Percentiles rank a stretch among this genome's conserved stretches.
Conservation (phyloP, 2,888 invertebrate genomes). For the Ephialtes manifestator region DNA sequence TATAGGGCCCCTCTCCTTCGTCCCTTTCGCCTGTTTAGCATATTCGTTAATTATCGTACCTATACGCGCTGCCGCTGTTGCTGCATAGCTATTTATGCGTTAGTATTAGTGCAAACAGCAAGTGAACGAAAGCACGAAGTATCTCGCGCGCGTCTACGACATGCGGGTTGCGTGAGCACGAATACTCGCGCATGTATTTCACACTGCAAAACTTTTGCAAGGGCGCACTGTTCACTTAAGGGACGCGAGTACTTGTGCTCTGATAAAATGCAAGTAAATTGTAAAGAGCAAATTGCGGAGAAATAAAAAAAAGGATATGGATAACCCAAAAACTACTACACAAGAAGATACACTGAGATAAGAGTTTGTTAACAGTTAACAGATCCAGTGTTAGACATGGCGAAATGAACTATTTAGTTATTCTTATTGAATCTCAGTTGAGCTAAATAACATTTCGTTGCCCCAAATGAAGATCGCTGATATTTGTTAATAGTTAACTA, state of each 20-base stretch:
- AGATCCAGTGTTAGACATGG: too few species aligned
- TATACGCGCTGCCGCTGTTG: conserved; percentile 46
- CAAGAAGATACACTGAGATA: too few species aligned
- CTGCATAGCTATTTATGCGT: conserved; percentile 55
- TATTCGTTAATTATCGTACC: conserved; percentile 83
- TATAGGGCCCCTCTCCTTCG: conserved; percentile 79
- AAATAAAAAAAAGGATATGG: neutral
- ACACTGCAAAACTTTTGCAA: conserved; percentile 53
- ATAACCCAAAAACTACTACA: neutral
- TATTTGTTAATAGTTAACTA: too few species aligned
- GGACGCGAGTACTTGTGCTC: neutral
- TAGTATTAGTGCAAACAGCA: conserved; percentile 45
- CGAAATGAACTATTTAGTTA: too few species aligned
- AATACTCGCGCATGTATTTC: conserved; percentile 68
- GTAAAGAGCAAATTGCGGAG: neutral
- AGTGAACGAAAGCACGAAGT: conserved; percentile 33
- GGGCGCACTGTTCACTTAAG: neutral
- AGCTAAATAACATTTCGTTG: too few species aligned
- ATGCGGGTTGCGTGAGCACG: conserved; percentile 68
- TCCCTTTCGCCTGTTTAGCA: conserved; percentile 81
- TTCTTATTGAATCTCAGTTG: too few species aligned
- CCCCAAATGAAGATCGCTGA: too few species aligned
- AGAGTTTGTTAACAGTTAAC: too few species aligned
- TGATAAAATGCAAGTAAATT: neutral
- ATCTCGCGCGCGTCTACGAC: conserved; percentile 66